Percentiles rank a stretch among this genome's conserved stretches.
Conservation (phyloP, 2,888 invertebrate genomes). For the Dryobotodes eremita region DNA sequence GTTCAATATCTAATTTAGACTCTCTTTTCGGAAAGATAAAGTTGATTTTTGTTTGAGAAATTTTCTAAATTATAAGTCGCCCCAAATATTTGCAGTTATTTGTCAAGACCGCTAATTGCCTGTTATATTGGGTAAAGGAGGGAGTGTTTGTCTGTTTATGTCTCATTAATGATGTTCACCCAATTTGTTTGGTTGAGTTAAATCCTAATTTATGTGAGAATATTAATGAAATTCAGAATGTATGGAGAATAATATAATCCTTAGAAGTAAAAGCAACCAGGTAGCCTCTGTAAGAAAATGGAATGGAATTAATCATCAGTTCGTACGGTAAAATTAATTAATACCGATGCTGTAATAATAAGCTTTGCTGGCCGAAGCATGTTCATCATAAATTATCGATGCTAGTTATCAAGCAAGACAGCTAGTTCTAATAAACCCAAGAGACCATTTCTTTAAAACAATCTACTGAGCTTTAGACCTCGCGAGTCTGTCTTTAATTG, state of each 20-base stretch:
- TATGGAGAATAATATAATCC: neutral
- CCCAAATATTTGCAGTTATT: conserved; percentile 81
- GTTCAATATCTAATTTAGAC: conserved; percentile 37
- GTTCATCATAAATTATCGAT: no score
- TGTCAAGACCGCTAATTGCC: conserved; percentile 86
- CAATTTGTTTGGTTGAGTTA: conserved; percentile 60
- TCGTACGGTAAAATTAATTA: no score
- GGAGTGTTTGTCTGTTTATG: conserved; percentile 75
- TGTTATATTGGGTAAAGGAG: conserved; percentile 72
- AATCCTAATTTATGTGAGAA: conserved; percentile 60
- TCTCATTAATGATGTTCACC: conserved; percentile 77
- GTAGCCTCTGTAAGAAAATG: neutral
- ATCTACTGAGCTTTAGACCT: no score
- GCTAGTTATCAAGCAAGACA: no score
- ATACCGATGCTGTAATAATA: no score
- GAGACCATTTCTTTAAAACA: no score
- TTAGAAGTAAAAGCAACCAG: neutral
- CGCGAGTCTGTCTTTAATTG: no score
- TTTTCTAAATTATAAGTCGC: conserved; percentile 67
- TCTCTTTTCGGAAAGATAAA: neutral
- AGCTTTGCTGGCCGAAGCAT: no score
- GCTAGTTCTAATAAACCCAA: no score
- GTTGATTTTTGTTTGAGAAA: conserved; percentile 53
- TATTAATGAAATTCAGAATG: conserved; percentile 35
- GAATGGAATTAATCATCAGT: no score